phyloP scores from a whole-genome alignment of 1,140 invertebrate genomes.

The Drosophila novamexicana region DNA sequence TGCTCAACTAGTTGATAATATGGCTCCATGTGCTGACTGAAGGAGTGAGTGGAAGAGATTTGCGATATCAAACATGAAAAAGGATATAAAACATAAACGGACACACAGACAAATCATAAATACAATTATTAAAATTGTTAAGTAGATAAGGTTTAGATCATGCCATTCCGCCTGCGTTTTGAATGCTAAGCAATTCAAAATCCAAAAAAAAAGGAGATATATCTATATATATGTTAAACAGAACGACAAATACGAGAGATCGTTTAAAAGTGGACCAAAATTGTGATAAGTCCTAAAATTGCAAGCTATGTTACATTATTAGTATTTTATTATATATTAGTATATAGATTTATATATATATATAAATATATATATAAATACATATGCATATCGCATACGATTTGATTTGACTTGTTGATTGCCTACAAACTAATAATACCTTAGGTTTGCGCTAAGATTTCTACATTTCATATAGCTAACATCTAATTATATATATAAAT shows the following conservation, averaged over 20 bases:
- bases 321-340: conserved; percentile 2
- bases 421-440: conserved; percentile 81
- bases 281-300: conserved; percentile 54
- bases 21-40: conserved; percentile 22
- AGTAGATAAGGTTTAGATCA: conserved; percentile 6
- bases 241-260: conserved; percentile 77
- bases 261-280: conserved; percentile 66
- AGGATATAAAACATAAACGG: conserved; percentile 15
- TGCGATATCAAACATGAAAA: neutral
- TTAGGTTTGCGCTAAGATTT: conserved; percentile 81
- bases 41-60: neutral
- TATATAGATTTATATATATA: conserved; percentile 32
- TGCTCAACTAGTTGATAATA: conserved; percentile 29
- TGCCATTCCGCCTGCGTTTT: conserved; percentile 17
- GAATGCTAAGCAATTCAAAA: too few species aligned
- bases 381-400: conserved; percentile 58
- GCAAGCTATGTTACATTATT: conserved; percentile 62
- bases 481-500: conserved; percentile 38
- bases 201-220: conserved; percentile 22
- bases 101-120: conserved; percentile 45
- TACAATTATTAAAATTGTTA: neutral
- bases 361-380: conserved; percentile 40
- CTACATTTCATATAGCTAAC: conserved; percentile 56
- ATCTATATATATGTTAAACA: conserved; percentile 44
- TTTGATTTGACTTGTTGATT: conserved; percentile 83